Base-by-base conservation (phyloP, 1,140 invertebrate species). In the Melanaphis sacchari region DNA sequence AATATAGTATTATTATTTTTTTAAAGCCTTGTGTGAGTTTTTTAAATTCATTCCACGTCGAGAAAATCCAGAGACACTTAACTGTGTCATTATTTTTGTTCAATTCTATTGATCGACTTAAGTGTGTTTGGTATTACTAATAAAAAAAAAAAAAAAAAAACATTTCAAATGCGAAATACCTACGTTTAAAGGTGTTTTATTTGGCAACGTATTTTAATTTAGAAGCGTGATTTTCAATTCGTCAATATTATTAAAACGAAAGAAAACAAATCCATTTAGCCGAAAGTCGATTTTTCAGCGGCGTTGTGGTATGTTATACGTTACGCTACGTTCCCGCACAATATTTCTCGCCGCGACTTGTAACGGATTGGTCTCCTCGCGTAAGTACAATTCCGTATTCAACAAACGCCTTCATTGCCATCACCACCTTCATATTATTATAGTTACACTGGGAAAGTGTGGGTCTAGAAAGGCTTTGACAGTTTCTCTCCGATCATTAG, bases 241-340 rank as follows among this genome's bases (percentile, higher is more conserved):
- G 31, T 5, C 11, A n/a, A n/a, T 66, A 66, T 81, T 81, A 43
- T 87, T 11, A n/a, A 6, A 5, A 22, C 15, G 43, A 31, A 46
- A 9, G n/a, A 87, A 87, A 41, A 26, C 40, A 46, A 87, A n/a
- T 46, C 85, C 41, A 87, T 87, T 41, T n/a, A 87, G 41, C n/a
- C 40, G 31, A 26, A 41, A 87, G 85, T 46, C 11, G 26, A 87
- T 87, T 85, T 85, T 85, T 85, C 84, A 85, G 43, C 24, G 85
- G 31, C 88, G 36, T 40, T 40, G 21, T 90, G 18, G 46, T 24
- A 9, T 9, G 9, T 59, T 11, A 2, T 59, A 9, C 9, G 54
- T 26, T 52, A 89, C 22, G 38, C 66, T 2, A 89, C 22, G 38
- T 91, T 91, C n/a, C 54, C 90, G 40, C 90, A 76, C 90, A 43